These are phyloP conservation scores for Brassicogethes aeneus DNA, from an alignment of 2,888 invertebrate genomes.

Conservation along the genomic window DNA sequence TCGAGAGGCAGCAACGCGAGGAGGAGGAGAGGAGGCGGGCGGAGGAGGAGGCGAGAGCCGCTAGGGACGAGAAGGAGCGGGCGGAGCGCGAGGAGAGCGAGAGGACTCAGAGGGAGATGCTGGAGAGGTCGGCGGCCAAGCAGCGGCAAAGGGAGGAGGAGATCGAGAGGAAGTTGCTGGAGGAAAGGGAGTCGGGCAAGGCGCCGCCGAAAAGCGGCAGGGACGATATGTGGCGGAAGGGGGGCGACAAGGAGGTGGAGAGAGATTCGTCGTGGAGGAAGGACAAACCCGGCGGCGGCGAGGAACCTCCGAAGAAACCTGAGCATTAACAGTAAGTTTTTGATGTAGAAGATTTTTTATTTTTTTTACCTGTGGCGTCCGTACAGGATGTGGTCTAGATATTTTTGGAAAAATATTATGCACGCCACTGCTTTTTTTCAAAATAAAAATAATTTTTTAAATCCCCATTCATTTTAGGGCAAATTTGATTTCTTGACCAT, in stretches of 20 bases:
- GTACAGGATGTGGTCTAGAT: no score
- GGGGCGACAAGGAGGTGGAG: constrained; percentile 5
- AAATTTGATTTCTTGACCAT: no score
- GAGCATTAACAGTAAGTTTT: no score
- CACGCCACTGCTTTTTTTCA: no score
- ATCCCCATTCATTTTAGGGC: no score
- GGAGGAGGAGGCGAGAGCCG: constrained; percentile 44
- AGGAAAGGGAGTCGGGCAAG: constrained; percentile 16
- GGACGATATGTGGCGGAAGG: constrained; percentile 21
- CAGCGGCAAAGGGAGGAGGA: constrained; percentile 64
- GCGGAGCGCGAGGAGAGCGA: constrained; percentile 52
- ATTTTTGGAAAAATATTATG: no score
- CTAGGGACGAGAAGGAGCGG: constrained; percentile 50
- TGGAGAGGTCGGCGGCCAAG: constrained; percentile 56
- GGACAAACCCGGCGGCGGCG: constrained; percentile 11
- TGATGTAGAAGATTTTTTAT: no score
- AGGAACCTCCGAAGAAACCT: constrained; percentile 23
- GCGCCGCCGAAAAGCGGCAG: constrained; percentile 3
- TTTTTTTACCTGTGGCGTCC: no score
- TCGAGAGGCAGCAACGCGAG: constrained; percentile 52
- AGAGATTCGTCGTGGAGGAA: constrained; percentile 12
- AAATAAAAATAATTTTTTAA: no score
- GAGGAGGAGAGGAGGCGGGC: constrained; percentile 46
- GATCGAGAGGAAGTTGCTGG: constrained; percentile 32
- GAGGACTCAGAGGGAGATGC: constrained; percentile 49